Conservation (phyloP, 2,797 vertebrate genomes). For the Psittacula echo region DNA sequence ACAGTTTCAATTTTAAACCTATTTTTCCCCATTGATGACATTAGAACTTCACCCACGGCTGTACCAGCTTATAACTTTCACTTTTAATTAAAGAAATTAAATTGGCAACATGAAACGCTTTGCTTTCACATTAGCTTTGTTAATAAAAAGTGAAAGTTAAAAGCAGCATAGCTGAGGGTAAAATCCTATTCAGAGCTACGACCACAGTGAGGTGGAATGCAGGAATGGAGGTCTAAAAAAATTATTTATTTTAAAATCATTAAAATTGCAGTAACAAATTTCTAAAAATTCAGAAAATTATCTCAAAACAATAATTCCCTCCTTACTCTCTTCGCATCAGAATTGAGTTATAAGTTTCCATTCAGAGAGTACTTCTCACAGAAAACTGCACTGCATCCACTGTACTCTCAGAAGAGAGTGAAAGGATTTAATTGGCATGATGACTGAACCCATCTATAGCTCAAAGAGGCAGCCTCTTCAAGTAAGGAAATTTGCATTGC, state of each 20-base stretch:
- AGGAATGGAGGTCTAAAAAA: neutral
- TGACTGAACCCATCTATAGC: neutral
- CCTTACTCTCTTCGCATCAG: neutral
- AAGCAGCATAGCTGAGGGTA: conserved; percentile 65
- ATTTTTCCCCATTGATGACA: conserved; percentile 72
- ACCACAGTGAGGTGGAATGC: conserved; percentile 5
- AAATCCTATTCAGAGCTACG: conserved; percentile 15
- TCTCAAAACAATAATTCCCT: neutral
- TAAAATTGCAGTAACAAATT: conserved; percentile 9
- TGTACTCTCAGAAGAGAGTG: neutral
- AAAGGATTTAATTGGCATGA: neutral
- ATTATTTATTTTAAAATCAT: conserved; percentile 6
- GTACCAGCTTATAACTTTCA: conserved; percentile 75
- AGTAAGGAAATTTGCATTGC: neutral
- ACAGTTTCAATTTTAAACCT: conserved; percentile 76
- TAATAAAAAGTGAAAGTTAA: conserved; percentile 77
- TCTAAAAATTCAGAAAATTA: conserved; percentile 16
- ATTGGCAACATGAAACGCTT: conserved; percentile 78
- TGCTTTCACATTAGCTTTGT: conserved; percentile 74
- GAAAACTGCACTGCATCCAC: neutral
- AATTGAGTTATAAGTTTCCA: neutral
- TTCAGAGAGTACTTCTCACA: neutral
- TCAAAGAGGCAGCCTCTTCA: neutral
- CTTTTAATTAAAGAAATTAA: conserved; percentile 84
- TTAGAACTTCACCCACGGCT: conserved; percentile 78